Evolutionary conservation across 2,113 vertebrate genomes (phyloP).

Genomic region (Prinia subflava): DNA sequence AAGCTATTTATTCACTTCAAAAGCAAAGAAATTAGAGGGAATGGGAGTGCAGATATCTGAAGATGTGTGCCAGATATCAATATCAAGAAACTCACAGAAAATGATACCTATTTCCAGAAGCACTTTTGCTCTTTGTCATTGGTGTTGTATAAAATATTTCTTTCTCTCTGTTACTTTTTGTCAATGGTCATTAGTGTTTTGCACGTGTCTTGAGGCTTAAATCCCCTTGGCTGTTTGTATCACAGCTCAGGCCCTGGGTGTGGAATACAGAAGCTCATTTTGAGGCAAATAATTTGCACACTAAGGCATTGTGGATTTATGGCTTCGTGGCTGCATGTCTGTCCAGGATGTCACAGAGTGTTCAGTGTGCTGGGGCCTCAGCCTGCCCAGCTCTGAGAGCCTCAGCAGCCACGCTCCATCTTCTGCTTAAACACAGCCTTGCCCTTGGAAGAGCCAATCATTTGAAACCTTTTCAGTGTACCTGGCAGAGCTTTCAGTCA

Average conservation of each 20-base stretch:
- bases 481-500: background rate
- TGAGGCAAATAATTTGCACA: background rate
- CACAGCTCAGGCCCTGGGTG: background rate
- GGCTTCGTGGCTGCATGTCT: background rate
- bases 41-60: background rate
- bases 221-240: background rate
- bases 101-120: background rate
- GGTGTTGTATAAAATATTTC: background rate
- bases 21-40: background rate
- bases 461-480: background rate
- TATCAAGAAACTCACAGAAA: background rate
- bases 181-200: background rate
- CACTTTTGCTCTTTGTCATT: background rate
- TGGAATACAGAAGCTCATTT: background rate
- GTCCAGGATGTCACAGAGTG: background rate
- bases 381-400: background rate
- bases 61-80: background rate
- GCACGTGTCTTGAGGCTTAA: background rate
- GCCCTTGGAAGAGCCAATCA: accelerated
- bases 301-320: background rate
- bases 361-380: background rate
- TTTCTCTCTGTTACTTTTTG: background rate
- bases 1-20: background rate
- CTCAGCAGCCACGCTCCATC: background rate
- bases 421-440: background rate